phyloP scores from a whole-genome alignment of 2,113 vertebrate genomes.

The Etia nguti region DNA sequence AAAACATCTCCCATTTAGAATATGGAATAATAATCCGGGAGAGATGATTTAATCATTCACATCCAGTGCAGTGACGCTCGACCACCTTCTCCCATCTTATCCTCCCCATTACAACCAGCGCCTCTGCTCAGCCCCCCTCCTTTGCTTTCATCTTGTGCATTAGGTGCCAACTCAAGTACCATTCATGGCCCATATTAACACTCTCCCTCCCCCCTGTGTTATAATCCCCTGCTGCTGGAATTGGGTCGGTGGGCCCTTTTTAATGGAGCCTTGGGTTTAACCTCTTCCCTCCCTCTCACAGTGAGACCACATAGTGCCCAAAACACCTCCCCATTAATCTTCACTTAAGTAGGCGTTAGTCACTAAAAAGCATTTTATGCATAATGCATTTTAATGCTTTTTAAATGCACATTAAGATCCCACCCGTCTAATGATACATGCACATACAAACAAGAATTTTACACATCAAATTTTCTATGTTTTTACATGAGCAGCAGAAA shows the following conservation, averaged over 20 bases:
- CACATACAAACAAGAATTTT: background rate
- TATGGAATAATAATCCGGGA: slow-evolving; percentile 78
- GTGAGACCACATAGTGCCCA: background rate
- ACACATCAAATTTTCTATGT: background rate
- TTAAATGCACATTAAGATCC: background rate
- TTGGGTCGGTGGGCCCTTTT: slow-evolving; percentile 42
- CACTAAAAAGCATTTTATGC: slow-evolving; percentile 25
- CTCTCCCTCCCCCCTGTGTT: slow-evolving; percentile 45
- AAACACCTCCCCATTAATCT: slow-evolving; percentile 58
- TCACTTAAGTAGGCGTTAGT: slow-evolving; percentile 25
- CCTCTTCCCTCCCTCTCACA: slow-evolving; percentile 20
- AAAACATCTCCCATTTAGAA: slow-evolving; percentile 77
- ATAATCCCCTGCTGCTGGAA: slow-evolving; percentile 60
- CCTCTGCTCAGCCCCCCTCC: background rate
- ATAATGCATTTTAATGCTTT: background rate
- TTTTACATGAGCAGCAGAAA: slow-evolving; percentile 26
- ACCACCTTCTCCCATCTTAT: slow-evolving; percentile 26
- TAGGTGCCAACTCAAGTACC: slow-evolving; percentile 25
- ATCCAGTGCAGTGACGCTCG: slow-evolving; percentile 34
- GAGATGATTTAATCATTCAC: slow-evolving; percentile 73
- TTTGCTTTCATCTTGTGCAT: slow-evolving; percentile 9
- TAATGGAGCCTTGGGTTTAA: slow-evolving; percentile 59
- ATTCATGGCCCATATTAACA: slow-evolving; percentile 64
- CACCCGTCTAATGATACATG: background rate
- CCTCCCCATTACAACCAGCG: slow-evolving; percentile 56